Evolutionary conservation across 2,888 invertebrate genomes (phyloP), one percentile per base, ranked within the genome.

Genomic region (Meloe dianella): DNA sequence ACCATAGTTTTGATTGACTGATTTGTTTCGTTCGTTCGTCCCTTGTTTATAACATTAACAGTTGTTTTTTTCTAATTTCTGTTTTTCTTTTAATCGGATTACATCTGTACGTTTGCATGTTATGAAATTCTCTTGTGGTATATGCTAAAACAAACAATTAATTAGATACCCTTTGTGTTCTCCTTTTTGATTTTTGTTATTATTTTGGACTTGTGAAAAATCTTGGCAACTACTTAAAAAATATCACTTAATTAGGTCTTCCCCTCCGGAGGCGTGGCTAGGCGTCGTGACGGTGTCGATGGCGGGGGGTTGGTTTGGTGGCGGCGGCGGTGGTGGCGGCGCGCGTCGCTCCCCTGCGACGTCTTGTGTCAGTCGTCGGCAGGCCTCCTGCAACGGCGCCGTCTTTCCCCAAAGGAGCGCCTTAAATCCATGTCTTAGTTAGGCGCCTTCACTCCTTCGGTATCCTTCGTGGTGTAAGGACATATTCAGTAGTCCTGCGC

Each of bases 331-430:
- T 75, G 73, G 84, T 84, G 72, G 85, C 74, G 80, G 80, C 80
- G 80, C 81, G 80, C 79, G 76, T 75, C 79, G 77, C 74, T 72
- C 79, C 80, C 80, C 80, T 78, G 79, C 82, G 80, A 82, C 82
- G 83, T 83, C 83, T 83, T 84, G 80, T 80, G 80, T 81, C 84
- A 84, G 84, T 83, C 83, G 83, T 79, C 83, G 82, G 80, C 82
- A 80, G 83, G 80, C 83, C 82, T 80, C 82, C 81, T 81, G 80
- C 79, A 77, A 73, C 79, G 79, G 79, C 82, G 83, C 82, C 82
- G 82, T 82, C 83, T 82, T 82, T 79, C 76, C 79, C 76, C 77
- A 74, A 80, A 81, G 80, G 79, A 83, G 79, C 82, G 80, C 84
- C 83, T 83, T 82, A 80, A 80, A 79, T 81, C 78, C 79, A 79